A percentile compares a stretch with the other conserved stretches of the same genome.
Conservation (phyloP, 2,113 vertebrate species). For the Pedetes capensis region DNA sequence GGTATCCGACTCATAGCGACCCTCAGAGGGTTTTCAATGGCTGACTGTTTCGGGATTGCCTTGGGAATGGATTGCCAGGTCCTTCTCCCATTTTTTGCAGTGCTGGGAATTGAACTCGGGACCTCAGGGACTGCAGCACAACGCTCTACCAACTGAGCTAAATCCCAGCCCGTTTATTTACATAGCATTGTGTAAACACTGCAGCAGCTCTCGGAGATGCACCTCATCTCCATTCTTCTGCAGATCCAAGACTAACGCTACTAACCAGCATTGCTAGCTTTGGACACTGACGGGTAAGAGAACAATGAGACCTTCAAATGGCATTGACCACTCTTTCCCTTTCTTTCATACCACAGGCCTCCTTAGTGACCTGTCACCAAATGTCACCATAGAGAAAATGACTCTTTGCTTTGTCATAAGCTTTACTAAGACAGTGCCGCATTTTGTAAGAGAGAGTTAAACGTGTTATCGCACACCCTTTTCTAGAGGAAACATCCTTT, state of each 20-base stretch:
- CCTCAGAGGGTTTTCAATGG: no score
- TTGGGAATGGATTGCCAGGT: no score
- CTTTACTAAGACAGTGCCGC: neutral
- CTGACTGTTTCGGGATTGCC: no score
- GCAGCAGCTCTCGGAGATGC: neutral
- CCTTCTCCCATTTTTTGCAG: no score
- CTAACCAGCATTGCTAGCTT: fast-evolving
- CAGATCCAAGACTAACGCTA: neutral
- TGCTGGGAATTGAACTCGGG: no score
- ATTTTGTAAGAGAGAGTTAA: neutral
- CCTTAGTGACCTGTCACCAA: neutral
- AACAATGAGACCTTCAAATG: fast-evolving
- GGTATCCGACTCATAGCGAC: no score
- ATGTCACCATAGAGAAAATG: neutral
- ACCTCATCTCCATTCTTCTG: neutral
- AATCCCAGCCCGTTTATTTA: no score
- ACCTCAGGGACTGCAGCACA: no score
- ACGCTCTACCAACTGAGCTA: no score
- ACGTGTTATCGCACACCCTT: neutral
- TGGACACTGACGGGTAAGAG: neutral
- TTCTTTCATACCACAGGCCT: fast-evolving
- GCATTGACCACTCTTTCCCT: fast-evolving
- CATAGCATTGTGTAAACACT: neutral
- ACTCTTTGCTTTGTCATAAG: neutral
- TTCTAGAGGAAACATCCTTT: neutral